Base-by-base conservation (phyloP, 2,888 invertebrate species). In the Resseliella maxima region DNA sequence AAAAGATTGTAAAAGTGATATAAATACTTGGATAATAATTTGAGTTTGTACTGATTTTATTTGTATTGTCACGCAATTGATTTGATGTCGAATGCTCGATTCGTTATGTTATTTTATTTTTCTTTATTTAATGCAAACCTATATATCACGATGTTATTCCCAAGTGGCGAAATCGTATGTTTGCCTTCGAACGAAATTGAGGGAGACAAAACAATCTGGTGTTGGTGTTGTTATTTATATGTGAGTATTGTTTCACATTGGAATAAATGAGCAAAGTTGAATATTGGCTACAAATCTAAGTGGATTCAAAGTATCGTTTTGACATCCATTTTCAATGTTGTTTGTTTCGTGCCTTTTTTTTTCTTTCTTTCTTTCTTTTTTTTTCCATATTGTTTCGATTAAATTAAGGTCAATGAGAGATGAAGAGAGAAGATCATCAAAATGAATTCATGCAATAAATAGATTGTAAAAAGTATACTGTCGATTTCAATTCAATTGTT, bases 1-100 rank as follows among this genome's bases (percentile, higher is more conserved):
- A n/a, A 59, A 24, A 3, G 50, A 18, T 50, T 21, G 21, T 21
- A 50, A 50, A 50, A 41, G 41, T 41, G 5, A 8, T 12, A 41
- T 27, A 59, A 59, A 59, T 24, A 24, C 24, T 59, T 24, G 5
- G 59, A 72, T 31, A 5, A n/a, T 3, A 72, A 72, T 72, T 31
- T 31, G 5, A 10, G 59, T 59, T 59, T n/a, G 12, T 35, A n/a
- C 8, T 72, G 72, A 72, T 72, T 72, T 72, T 72, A 72, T 72
- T 72, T 72, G 35, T 72, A 72, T 72, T 35, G 72, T 72, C 72
- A 72, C 72, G 72, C 72, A 72, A 72, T 72, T 72, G 72, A 72
- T 72, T 72, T 72, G 27, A 72, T 72, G 27, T 15, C 15, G 50
- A 50, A 59, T n/a, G 31, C 5, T 24, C 24, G 59, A 5, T 24